These are phyloP conservation scores for Trichonephila clavata DNA, from an alignment of 1,140 invertebrate genomes.

Conservation along the genomic window DNA sequence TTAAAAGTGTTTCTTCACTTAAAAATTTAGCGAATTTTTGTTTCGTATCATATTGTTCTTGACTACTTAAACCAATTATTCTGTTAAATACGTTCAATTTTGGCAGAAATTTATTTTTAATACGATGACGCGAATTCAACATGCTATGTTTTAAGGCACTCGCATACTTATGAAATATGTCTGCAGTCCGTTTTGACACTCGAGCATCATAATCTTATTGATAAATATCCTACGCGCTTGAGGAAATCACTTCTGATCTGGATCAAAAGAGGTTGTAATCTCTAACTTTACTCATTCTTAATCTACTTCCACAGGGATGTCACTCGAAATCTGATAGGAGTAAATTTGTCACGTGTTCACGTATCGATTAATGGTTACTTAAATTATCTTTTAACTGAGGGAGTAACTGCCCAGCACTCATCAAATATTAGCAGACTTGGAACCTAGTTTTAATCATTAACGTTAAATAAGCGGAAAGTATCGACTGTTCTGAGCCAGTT, in stretches of 20 bases:
- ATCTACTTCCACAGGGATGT: neutral
- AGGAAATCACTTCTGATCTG: neutral
- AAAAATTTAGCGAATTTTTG: too few relatives aligned
- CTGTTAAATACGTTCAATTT: too few relatives aligned
- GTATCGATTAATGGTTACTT: neutral
- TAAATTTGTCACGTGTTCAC: neutral
- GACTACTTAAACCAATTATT: too few relatives aligned
- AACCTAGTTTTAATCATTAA: neutral
- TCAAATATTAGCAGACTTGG: neutral
- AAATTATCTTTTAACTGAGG: conserved; percentile 3
- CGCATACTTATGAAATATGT: too few relatives aligned
- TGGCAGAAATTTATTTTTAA: too few relatives aligned
- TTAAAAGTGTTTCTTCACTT: too few relatives aligned
- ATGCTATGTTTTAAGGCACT: too few relatives aligned
- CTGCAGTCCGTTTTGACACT: too few relatives aligned
- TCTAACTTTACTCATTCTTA: neutral
- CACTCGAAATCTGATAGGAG: neutral
- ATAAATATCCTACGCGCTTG: neutral
- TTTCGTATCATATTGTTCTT: too few relatives aligned
- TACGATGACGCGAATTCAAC: too few relatives aligned
- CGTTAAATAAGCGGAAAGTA: neutral
- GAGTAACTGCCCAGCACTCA: neutral
- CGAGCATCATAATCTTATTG: too few relatives aligned
- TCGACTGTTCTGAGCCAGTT: neutral
- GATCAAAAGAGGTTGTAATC: neutral